Conservation (phyloP, 1,140 invertebrate species). For the Melanaphis sacchari region DNA sequence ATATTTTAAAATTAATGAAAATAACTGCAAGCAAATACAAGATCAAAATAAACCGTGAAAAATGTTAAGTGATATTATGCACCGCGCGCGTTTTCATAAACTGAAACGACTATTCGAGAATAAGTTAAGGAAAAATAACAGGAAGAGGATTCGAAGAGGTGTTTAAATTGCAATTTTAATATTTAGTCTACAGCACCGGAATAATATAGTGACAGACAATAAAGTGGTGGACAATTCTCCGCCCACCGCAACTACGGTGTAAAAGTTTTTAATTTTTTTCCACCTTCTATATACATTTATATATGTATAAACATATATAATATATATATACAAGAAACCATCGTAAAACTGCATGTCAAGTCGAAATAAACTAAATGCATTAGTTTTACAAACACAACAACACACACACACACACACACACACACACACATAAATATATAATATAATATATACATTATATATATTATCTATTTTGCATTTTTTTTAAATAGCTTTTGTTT, state of each 20-base stretch:
- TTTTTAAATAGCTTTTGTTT: slow-evolving; percentile 46
- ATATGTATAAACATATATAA: neutral
- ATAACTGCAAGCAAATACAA: neutral
- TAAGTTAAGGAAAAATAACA: neutral
- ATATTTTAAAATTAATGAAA: neutral
- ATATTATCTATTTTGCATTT: neutral
- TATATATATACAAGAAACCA: neutral
- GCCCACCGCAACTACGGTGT: neutral
- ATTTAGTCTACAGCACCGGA: neutral
- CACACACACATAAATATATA: too few relatives aligned
- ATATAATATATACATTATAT: neutral
- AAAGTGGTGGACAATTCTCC: neutral
- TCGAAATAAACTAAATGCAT: neutral
- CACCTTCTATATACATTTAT: neutral
- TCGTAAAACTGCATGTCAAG: neutral
- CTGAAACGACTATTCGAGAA: neutral
- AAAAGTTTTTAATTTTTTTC: slow-evolving; percentile 40
- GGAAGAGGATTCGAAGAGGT: neutral
- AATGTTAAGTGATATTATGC: neutral
- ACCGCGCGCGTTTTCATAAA: neutral
- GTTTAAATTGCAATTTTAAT: slow-evolving; percentile 25
- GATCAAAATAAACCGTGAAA: neutral
- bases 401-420: neutral
- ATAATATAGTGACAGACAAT: slow-evolving; percentile 16
- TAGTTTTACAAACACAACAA: neutral